A percentile compares a stretch with the other conserved stretches of the same genome.
Conservation (phyloP, 2,113 vertebrate species). For the Brienomyrus longianalis region DNA sequence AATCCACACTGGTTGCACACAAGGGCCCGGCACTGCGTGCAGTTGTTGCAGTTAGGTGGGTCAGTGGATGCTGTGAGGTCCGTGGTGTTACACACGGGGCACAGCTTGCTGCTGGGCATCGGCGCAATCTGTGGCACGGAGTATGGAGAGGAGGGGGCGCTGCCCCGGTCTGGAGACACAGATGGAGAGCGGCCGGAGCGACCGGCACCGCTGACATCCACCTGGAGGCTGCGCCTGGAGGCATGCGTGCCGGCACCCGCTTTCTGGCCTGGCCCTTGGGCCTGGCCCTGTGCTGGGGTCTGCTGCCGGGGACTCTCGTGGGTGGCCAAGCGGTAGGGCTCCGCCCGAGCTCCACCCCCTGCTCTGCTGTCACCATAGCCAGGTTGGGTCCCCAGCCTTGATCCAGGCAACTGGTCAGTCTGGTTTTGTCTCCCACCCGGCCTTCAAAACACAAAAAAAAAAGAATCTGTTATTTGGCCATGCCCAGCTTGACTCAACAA, state of each 20-base stretch:
- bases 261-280: background rate
- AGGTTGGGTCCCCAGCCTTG: slow-evolving; percentile 49
- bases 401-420: slow-evolving; percentile 46
- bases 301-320: slow-evolving; percentile 42
- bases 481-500: background rate
- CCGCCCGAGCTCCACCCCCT: slow-evolving; percentile 39
- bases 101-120: slow-evolving; percentile 93
- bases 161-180: slow-evolving; percentile 78
- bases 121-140: slow-evolving; percentile 94
- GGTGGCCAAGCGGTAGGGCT: slow-evolving; percentile 49
- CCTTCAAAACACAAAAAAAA: slow-evolving; percentile 22
- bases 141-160: slow-evolving; percentile 88
- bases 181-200: slow-evolving; percentile 62
- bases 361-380: slow-evolving; percentile 28
- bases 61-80: slow-evolving; percentile 81
- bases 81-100: slow-evolving; percentile 93
- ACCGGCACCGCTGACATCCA: slow-evolving; percentile 52
- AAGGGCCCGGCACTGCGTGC: slow-evolving; percentile 86
- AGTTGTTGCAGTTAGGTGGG: slow-evolving; percentile 85
- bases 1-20: slow-evolving; percentile 99
- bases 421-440: slow-evolving; percentile 45
- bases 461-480: background rate
- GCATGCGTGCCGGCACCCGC: slow-evolving; percentile 37
- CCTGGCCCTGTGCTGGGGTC: slow-evolving; percentile 29
- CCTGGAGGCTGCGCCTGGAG: slow-evolving; percentile 59